phyloP scores from a whole-genome alignment of 37 sponge, comb jelly and placozoan species.

The Mnemiopsis leidyi region DNA sequence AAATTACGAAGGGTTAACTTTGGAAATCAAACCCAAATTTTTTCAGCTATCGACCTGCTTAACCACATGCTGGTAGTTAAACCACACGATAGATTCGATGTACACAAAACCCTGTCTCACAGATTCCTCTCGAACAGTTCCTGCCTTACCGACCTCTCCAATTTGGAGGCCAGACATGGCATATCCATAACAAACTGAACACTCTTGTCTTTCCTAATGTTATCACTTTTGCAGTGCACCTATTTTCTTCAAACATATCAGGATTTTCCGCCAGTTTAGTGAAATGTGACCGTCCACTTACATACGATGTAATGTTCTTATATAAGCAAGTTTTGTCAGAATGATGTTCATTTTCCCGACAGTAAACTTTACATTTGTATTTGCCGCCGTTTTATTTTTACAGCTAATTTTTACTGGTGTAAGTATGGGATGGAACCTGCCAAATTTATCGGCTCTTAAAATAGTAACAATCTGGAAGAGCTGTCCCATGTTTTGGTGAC shows the following conservation, averaged over 20 bases:
- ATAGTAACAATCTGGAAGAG: too few species aligned
- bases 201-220: too few species aligned
- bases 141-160: not conserved
- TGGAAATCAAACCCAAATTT: not conserved
- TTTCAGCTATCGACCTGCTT: slow-evolving; percentile 86
- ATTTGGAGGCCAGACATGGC: not conserved
- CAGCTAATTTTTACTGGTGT: not conserved
- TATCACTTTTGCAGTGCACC: too few species aligned
- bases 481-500: too few species aligned
- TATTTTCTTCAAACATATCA: too few species aligned
- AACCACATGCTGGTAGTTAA: slow-evolving; percentile 81
- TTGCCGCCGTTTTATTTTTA: not conserved
- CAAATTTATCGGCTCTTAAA: too few species aligned
- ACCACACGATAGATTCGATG: not conserved
- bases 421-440: not conserved
- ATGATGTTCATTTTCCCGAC: too few species aligned
- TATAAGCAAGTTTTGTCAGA: too few species aligned
- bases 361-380: too few species aligned
- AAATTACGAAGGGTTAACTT: not conserved
- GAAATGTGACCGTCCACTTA: too few species aligned
- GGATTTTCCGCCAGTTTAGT: too few species aligned
- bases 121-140: not conserved
- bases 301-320: too few species aligned
- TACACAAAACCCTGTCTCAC: slow-evolving; percentile 1
- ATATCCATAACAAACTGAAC: not conserved